Evolutionary conservation across 2,797 vertebrate genomes (phyloP).

Genomic region (Lithobates sylvaticus): DNA sequence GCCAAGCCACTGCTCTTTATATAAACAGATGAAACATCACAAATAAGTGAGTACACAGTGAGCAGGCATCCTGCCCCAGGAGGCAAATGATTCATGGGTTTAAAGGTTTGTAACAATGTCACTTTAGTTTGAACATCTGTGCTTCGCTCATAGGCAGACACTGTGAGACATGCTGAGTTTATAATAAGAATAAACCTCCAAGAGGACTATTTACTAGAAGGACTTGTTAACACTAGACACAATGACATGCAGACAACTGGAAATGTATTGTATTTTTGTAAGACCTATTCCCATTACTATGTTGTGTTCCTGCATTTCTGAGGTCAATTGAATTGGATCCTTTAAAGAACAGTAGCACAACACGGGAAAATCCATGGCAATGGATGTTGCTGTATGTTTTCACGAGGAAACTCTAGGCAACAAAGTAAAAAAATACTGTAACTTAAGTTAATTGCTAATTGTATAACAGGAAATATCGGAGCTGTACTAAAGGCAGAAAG

Average conservation of each 20-base stretch:
- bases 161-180: neutral
- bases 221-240: too few relatives aligned
- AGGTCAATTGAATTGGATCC: neutral
- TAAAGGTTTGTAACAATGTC: conserved; percentile 6
- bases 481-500: too few relatives aligned
- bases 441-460: neutral
- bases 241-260: neutral
- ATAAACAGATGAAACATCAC: conserved; percentile 31
- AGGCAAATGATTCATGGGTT: conserved; percentile 37
- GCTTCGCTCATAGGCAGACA: neutral
- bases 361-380: neutral
- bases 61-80: neutral
- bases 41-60: conserved; percentile 32
- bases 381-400: neutral
- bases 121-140: conserved; percentile 23
- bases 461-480: too few relatives aligned
- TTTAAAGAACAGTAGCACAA: neutral
- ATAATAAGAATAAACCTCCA: neutral
- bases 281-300: too few relatives aligned
- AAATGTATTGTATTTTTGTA: neutral
- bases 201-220: neutral
- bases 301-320: neutral
- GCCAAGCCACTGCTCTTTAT: conserved; percentile 37
- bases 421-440: neutral
- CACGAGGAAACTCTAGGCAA: neutral